Evolutionary conservation across 2,797 vertebrate genomes (phyloP).

Genomic region (Knipowitschia caucasica): DNA sequence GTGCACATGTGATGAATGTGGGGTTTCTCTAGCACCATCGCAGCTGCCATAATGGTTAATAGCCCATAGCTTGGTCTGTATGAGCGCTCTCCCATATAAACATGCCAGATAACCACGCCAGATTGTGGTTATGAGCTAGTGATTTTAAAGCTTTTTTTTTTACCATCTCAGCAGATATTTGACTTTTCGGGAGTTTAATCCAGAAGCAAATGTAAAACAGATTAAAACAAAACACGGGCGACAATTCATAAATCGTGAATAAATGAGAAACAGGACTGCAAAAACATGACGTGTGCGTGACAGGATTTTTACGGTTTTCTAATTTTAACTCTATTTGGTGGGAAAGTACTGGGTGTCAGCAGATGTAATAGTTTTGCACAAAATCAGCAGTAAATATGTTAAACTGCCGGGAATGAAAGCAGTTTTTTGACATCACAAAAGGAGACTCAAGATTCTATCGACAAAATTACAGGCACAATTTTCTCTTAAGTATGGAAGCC

Average conservation of each 20-base stretch:
- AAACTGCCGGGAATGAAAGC: no score
- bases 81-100: constrained; percentile 27
- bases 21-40: constrained; percentile 42
- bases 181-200: not conserved
- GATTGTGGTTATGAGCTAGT: constrained; percentile 46
- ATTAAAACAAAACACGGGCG: not conserved
- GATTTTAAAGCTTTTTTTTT: not conserved
- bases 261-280: not conserved
- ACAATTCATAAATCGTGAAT: not conserved
- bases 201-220: not conserved
- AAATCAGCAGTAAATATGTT: no score
- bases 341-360: no score
- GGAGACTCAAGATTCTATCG: no score
- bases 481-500: no score
- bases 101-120: constrained; percentile 42
- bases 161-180: not conserved
- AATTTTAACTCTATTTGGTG: no score
- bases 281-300: no score
- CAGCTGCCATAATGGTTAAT: constrained; percentile 53
- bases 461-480: no score
- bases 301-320: no score
- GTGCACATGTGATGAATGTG: constrained; percentile 31
- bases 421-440: no score
- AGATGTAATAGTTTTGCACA: no score
- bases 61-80: constrained; percentile 26